Evolutionary conservation across 2,797 vertebrate genomes (phyloP), one percentile per base, ranked within the genome.

Genomic region (Aldrovandia affinis): DNA sequence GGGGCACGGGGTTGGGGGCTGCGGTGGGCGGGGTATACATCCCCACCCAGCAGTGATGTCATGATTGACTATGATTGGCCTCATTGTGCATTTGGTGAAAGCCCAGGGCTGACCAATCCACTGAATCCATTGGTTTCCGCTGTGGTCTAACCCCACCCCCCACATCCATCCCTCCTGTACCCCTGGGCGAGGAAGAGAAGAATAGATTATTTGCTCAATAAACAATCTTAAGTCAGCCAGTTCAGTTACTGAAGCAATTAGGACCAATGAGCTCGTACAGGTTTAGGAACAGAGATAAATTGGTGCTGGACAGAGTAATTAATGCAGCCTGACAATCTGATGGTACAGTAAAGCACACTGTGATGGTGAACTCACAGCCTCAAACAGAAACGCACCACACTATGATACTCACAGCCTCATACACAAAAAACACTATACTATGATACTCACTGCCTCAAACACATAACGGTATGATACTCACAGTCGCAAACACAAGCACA

Each of bases 141-240:
- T 50, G 47, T 12, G 47, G 6, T 20, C n/a, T 25, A n/a, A n/a
- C 25, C 8, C 89, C 92, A 93, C 93, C 89, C 85, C 10, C 0
- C 30, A 9, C 86, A 84, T 77, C 42, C 81, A 52, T 54, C 68
- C 44, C 81, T 65, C 82, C 75, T 20, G 22, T 50, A 61, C 86
- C 91, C 84, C 84, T 10, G 77, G 88, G 89, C 50, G 54, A 88
- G 68, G 86, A 85, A 84, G 84, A 92, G 88, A 78, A 84, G 83
- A 87, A 87, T 88, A 86, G 91, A 94, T 92, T 89, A 91, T 89
- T 85, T 88, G 88, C 88, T 93, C 92, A 93, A 93, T 93, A 94
- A 93, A 93, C 92, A 93, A 90, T 93, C 89, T 90, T 89, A 30
- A 86, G 86, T 88, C 30, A 80, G 52, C 18, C 44, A 86, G 89